These are phyloP conservation scores for Lanius collurio DNA, from an alignment of 2,113 vertebrate species.

Conservation along the genomic window DNA sequence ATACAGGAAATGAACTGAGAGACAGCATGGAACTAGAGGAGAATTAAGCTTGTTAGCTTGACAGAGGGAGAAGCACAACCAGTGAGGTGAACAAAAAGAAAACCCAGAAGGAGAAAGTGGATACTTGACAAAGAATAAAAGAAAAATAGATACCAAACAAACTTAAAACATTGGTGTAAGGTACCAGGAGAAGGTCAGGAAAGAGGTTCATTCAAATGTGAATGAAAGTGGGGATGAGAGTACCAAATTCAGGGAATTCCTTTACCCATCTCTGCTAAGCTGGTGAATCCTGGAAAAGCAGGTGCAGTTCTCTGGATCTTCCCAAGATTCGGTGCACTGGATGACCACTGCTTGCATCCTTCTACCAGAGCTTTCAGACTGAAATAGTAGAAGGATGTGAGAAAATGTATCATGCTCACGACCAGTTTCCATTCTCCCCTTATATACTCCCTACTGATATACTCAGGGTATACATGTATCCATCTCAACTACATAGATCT, in stretches of 20 bases:
- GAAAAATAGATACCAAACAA: neutral
- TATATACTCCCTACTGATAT: neutral
- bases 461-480: neutral
- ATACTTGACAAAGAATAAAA: neutral
- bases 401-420: neutral
- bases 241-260: neutral
- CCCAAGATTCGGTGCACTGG: conserved; percentile 92
- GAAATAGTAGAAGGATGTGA: neutral
- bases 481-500: neutral
- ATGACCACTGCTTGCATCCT: conserved; percentile 90
- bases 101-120: neutral
- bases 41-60: neutral
- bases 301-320: conserved; percentile 86
- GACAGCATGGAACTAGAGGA: neutral
- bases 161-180: neutral
- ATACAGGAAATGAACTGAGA: neutral
- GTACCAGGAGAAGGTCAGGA: neutral
- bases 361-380: conserved; percentile 87
- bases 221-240: neutral
- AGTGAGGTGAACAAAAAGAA: neutral
- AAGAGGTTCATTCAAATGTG: neutral
- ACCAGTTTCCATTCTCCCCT: neutral
- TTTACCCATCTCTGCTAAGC: conserved; percentile 92
- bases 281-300: conserved; percentile 89
- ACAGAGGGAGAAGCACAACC: neutral